Percentiles rank a stretch among this genome's conserved stretches.
These are phyloP conservation scores for Paracanthobrama guichenoti DNA, from an alignment of 2,113 vertebrate genomes.

Conservation along the genomic window DNA sequence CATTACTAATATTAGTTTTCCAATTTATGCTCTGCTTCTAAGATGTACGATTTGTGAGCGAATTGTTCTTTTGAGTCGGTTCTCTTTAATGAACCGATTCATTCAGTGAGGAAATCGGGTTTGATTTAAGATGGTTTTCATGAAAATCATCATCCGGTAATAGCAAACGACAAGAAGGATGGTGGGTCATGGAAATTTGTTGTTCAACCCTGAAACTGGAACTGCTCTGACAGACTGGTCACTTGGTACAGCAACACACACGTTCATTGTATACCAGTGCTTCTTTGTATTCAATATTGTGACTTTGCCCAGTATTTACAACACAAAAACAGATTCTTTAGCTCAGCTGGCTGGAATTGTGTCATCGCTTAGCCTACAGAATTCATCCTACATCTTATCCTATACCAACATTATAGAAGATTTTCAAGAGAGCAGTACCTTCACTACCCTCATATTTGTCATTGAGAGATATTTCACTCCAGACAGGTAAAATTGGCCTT, in stretches of 20 bases:
- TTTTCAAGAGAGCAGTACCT: neutral
- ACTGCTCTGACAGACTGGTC: neutral
- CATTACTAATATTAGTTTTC: neutral
- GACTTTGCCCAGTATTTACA: neutral
- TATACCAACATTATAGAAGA: neutral
- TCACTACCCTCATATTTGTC: constrained; percentile 28
- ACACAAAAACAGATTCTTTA: neutral
- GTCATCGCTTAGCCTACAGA: neutral
- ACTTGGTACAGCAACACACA: neutral
- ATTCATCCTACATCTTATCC: neutral
- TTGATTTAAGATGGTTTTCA: neutral
- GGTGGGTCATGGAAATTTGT: neutral
- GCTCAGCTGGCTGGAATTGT: neutral
- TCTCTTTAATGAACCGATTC: neutral
- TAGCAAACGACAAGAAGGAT: neutral
- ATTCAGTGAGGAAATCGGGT: neutral
- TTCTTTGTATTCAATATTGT: constrained; percentile 8
- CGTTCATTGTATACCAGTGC: neutral
- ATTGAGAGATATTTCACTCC: constrained; percentile 35
- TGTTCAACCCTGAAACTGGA: neutral
- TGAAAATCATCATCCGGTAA: neutral
- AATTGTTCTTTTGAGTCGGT: neutral
- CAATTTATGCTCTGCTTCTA: neutral
- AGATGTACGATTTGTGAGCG: neutral
- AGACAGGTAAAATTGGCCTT: constrained; percentile 53